Evolutionary conservation across 2,888 invertebrate species (phyloP).

Genomic region (Autographa gamma): DNA sequence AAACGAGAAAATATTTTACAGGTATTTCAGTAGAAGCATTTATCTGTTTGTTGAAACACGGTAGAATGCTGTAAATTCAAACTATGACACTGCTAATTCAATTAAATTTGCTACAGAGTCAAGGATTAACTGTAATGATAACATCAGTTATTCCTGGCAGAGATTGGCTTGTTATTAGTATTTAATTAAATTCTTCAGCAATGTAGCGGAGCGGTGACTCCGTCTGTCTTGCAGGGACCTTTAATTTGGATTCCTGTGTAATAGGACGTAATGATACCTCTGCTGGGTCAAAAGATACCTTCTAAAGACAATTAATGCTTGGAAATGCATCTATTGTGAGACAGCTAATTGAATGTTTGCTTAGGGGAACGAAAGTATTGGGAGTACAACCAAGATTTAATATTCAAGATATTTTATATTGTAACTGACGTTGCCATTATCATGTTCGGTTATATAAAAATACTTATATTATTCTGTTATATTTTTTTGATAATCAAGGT

Average conservation of each 20-base stretch:
- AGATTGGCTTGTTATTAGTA: slow-evolving; percentile 60
- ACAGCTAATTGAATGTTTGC: slow-evolving; percentile 3
- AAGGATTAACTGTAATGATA: slow-evolving; percentile 45
- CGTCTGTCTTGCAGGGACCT: slow-evolving; percentile 58
- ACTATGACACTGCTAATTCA: slow-evolving; percentile 39
- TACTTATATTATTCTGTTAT: too few species aligned
- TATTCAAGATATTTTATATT: not conserved
- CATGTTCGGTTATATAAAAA: too few species aligned
- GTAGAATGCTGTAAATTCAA: slow-evolving; percentile 31
- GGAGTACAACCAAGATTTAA: not conserved
- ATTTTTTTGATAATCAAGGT: too few species aligned
- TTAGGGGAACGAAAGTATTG: not conserved
- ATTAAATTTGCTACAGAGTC: slow-evolving; percentile 45
- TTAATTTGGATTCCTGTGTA: slow-evolving; percentile 67
- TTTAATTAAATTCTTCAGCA: slow-evolving; percentile 66
- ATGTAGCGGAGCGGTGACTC: slow-evolving; percentile 46
- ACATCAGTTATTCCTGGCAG: slow-evolving; percentile 38
- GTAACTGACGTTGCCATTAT: too few species aligned
- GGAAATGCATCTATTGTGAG: slow-evolving; percentile 18
- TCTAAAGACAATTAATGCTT: slow-evolving; percentile 27
- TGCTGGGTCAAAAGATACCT: slow-evolving; percentile 33
- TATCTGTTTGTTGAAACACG: slow-evolving; percentile 16
- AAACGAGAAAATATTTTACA: slow-evolving; percentile 8
- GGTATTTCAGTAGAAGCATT: slow-evolving; percentile 33
- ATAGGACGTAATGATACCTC: slow-evolving; percentile 50